Evolutionary conservation across 2,113 vertebrate genomes (phyloP), one percentile per base, ranked within the genome.

Genomic region (Jacana jacana): DNA sequence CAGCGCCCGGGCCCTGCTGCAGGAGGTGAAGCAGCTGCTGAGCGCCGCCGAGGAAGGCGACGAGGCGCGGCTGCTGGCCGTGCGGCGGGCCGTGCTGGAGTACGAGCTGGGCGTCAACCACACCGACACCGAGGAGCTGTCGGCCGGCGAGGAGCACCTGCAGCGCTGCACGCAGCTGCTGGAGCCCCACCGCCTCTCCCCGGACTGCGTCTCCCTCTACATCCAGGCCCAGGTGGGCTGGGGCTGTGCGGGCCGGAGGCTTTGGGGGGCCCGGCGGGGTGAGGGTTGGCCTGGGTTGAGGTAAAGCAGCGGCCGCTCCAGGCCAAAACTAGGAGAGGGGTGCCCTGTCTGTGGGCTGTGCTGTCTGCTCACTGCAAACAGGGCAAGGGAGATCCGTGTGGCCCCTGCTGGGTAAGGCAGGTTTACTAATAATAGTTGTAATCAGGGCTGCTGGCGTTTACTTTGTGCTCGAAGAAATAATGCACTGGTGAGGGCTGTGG

Each of bases 41-140:
- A 99, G 99, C 93, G 98, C 97, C 33, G 98, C 97, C 35, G 98
- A 98, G 68, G 97, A 98, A n/a, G 91, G 98, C 98, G 54, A 95
- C 87, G 94, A 63, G 88, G 94, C 77, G 8, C 98, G 97, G 86
- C 98, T 92, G 42, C 84, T 69, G 72, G 89, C 98, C 97, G 39
- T 98, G 88, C 97, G 98, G 12, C 96, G 31, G 85, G 99, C 98
- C 10, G 98, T 98, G 30, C 95, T 99, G n/a, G 99, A 99, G 94
- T 99, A 98, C 95, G 98, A 99, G 60, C 98, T 99, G n/a, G 99
- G 99, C 6, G 98, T 99, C 46, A 99, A 99, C 97, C 99, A 99
- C 92, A 98, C 98, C 7, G 99, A 99, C 96, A 99, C 99, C 0
- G 99, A 99, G 98, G 99, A 99, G 97, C 97, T 99, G 95, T 99